Evolutionary conservation across 2,888 invertebrate genomes (phyloP).

Genomic region (Unio pictorum): DNA sequence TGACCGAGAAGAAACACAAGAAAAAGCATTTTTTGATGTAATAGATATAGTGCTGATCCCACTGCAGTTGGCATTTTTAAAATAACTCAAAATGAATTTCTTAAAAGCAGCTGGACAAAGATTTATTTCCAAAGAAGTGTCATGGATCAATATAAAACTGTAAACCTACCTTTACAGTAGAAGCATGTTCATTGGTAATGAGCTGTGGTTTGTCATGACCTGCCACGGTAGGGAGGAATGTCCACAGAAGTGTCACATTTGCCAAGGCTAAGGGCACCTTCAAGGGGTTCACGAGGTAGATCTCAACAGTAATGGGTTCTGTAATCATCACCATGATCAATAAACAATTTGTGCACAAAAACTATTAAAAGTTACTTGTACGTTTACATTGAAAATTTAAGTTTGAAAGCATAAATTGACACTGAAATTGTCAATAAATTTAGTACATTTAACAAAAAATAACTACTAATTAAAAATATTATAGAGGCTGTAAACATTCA

Average conservation of each 20-base stretch:
- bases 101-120: too few species aligned
- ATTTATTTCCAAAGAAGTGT: neutral
- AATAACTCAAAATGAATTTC: too few species aligned
- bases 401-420: too few species aligned
- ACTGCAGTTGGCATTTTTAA: too few species aligned
- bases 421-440: too few species aligned
- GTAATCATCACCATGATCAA: conserved; percentile 12
- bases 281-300: conserved; percentile 84
- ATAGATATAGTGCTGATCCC: too few species aligned
- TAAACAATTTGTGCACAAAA: neutral
- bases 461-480: too few species aligned
- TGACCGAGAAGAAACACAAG: too few species aligned
- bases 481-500: too few species aligned
- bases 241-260: conserved; percentile 83
- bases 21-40: too few species aligned
- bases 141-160: neutral
- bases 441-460: too few species aligned
- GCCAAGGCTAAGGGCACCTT: conserved; percentile 81
- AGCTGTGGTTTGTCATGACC: conserved; percentile 58
- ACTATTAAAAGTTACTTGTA: neutral
- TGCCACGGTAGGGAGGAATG: conserved; percentile 72
- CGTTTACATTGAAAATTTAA: too few species aligned
- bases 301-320: conserved; percentile 86
- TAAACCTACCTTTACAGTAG: conserved; percentile 54
- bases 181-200: conserved; percentile 63